These are phyloP conservation scores for Lophius piscatorius DNA, from an alignment of 2,113 vertebrate genomes.

Conservation along the genomic window DNA sequence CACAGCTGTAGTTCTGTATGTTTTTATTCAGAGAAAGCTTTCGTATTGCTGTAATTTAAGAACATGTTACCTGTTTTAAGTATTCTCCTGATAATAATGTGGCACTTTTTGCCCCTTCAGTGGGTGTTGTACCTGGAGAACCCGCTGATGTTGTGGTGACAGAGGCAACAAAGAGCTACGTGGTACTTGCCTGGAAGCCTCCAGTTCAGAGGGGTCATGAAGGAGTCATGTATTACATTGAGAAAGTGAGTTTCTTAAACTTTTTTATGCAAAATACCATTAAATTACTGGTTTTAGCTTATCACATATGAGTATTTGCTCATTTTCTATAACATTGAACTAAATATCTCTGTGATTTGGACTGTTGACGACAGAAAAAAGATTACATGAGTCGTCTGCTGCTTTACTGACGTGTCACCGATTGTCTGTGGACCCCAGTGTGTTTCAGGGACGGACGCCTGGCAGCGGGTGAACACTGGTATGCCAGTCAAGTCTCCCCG, in stretches of 20 bases:
- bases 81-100: not conserved
- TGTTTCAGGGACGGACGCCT: constrained; percentile 87
- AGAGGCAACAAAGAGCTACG: constrained; percentile 96
- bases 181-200: constrained; percentile 98
- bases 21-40: too few species aligned
- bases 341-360: not conserved
- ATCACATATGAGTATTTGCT: not conserved
- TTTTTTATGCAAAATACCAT: not conserved
- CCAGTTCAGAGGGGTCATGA: constrained; percentile 95
- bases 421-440: constrained; percentile 75
- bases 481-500: constrained; percentile 97
- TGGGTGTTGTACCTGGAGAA: constrained; percentile 90
- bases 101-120: constrained; percentile 73
- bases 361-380: too few species aligned
- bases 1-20: too few species aligned
- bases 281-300: not conserved
- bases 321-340: not conserved
- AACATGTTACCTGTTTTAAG: not conserved
- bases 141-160: constrained; percentile 90
- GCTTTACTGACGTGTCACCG: constrained; percentile 5
- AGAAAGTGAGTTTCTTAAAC: constrained; percentile 84
- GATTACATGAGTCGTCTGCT: too few species aligned
- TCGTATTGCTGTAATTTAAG: not conserved
- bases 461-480: constrained; percentile 95
- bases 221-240: constrained; percentile 96